These are phyloP conservation scores for Bubo scandiacus DNA, from an alignment of 2,113 vertebrate species.

Conservation along the genomic window DNA sequence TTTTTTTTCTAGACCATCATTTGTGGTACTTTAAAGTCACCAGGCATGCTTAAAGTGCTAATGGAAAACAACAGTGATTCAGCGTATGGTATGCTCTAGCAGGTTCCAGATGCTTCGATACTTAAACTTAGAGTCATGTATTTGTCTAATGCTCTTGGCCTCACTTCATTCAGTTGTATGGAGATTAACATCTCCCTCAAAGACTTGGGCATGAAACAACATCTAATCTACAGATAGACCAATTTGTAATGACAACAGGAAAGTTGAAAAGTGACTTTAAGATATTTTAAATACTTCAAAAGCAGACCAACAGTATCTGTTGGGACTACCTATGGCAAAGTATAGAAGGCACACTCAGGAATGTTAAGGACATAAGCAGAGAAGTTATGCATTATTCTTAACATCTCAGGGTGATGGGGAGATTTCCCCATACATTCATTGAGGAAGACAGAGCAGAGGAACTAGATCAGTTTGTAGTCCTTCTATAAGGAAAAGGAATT, in stretches of 20 bases:
- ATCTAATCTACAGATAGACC: neutral
- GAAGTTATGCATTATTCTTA: neutral
- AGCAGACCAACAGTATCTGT: neutral
- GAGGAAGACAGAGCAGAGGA: neutral
- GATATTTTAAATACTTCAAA: neutral
- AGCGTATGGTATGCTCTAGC: neutral
- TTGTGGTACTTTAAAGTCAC: neutral
- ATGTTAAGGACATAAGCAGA: neutral
- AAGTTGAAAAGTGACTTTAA: neutral
- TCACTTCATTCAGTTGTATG: neutral
- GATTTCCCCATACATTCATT: neutral
- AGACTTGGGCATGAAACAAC: neutral
- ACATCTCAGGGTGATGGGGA: neutral
- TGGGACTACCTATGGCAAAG: neutral
- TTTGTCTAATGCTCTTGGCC: neutral
- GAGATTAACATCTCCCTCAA: neutral
- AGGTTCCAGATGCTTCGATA: neutral
- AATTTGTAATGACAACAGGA: fast-evolving
- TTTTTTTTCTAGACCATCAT: neutral
- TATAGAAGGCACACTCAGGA: neutral
- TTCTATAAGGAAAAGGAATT: neutral
- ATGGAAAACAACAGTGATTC: neutral
- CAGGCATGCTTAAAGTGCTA: neutral
- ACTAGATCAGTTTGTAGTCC: neutral
- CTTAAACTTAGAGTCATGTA: fast-evolving